Base-by-base conservation (phyloP, 2,797 vertebrate genomes). In the Bufotes viridis region DNA sequence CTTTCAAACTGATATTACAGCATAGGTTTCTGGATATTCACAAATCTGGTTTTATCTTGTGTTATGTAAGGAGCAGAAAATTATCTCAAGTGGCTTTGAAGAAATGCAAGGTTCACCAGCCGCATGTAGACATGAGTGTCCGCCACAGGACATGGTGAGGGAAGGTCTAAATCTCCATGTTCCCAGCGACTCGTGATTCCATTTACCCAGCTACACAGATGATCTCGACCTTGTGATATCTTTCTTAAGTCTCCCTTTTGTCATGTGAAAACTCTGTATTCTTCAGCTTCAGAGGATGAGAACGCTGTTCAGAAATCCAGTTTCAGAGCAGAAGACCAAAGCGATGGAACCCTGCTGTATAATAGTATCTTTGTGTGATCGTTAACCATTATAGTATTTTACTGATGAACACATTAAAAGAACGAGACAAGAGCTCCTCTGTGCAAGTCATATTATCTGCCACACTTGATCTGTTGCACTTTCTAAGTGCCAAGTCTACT, bases 171-270 rank as follows among this genome's bases (percentile, higher is more conserved):
- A 60, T 53, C 24, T n/a, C 20, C 79, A 14, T 22, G 69, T 70
- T 84, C 57, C 57, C 26, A 74, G 55, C 12, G 65, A 80, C 87
- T 85, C 82, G 67, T 88, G 76, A 88, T 85, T 85, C 49, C 42
- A 85, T 81, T 88, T 80, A 70, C 51, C 78, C 81, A 79, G 75
- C 78, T 0, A 0, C 42, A 78, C 85, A 89, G 26, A 85, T 82
- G 84, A 86, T 87, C 5, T 7, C 86, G 29, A 83, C 0, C 3
- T 90, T 84, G 22, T 85, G 12, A 90, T 81, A 14, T 60, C 2
- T 74, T 29, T 49, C 63, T 8, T 20, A 13, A 61, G 42, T 22
- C 58, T 18, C 55, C 42, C 87, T 82, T 84, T 57, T 90, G 82
- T 85, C 10, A 42, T 83, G 76, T n/a, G 15, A 86, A 85, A 49